A percentile compares a stretch with the other conserved stretches of the same genome.
Evolutionary conservation across 1,140 invertebrate species (phyloP).

Genomic region (Lineus longissimus): DNA sequence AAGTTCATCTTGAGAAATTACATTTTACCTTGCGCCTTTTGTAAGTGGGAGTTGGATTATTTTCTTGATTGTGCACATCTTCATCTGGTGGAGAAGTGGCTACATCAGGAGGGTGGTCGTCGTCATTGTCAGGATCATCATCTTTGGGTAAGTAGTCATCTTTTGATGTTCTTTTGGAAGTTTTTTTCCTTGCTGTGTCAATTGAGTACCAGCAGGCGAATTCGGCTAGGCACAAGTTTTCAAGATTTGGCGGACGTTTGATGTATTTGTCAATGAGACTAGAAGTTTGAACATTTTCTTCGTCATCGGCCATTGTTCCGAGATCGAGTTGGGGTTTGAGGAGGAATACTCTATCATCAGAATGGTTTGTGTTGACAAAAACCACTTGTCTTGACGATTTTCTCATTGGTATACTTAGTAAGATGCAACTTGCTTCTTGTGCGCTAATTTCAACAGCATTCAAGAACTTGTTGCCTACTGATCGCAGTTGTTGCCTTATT

Average conservation of each 20-base stretch:
- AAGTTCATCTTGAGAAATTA: too few relatives aligned
- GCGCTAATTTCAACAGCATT: conserved; percentile 21
- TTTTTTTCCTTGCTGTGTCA: not conserved
- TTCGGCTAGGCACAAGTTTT: not conserved
- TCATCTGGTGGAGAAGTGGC: too few relatives aligned
- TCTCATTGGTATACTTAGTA: conserved; percentile 18
- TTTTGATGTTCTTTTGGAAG: not conserved
- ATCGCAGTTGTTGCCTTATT: not conserved
- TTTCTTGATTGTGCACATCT: too few relatives aligned
- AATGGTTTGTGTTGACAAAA: not conserved
- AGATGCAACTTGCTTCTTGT: conserved; percentile 23
- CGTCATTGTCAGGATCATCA: not conserved
- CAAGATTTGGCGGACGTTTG: not conserved
- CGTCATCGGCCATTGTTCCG: not conserved
- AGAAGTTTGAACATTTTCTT: not conserved
- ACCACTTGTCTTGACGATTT: not conserved
- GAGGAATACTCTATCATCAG: not conserved
- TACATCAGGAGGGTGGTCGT: not conserved
- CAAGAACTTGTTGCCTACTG: conserved; percentile 7
- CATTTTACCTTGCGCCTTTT: too few relatives aligned
- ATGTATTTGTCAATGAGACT: not conserved
- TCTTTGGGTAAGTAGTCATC: not conserved
- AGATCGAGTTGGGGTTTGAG: not conserved
- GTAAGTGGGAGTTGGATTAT: too few relatives aligned
- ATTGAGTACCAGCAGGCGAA: not conserved